Conservation (phyloP, 2,113 vertebrate genomes). For the Carlito syrichta region DNA sequence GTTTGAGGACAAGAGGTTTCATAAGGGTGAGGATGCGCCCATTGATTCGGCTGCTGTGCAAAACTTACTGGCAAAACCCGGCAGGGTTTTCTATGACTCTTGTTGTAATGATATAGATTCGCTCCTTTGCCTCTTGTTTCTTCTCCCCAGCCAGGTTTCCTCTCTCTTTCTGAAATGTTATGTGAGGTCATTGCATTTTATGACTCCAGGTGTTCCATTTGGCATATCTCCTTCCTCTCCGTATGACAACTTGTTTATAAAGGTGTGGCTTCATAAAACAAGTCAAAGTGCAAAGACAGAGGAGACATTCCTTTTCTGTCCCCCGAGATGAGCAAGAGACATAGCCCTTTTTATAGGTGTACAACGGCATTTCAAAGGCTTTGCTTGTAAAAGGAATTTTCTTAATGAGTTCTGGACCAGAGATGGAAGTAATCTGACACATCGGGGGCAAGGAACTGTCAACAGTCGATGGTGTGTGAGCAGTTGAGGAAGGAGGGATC, state of each 20-base stretch:
- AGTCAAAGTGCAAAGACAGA: background rate
- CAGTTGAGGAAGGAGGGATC: background rate
- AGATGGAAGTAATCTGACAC: background rate
- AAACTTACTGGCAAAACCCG: background rate
- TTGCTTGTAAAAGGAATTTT: background rate
- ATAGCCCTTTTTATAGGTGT: background rate
- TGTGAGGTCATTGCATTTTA: background rate
- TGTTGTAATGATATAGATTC: background rate
- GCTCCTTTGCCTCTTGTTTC: background rate
- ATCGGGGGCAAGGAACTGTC: background rate
- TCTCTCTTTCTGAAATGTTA: background rate
- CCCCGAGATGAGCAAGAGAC: background rate
- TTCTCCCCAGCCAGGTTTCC: background rate
- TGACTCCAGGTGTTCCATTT: background rate
- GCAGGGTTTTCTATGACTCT: background rate
- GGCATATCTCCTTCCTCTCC: background rate
- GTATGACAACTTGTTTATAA: constrained; percentile 22
- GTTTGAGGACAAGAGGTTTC: background rate
- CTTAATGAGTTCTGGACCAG: background rate
- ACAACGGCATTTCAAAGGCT: background rate
- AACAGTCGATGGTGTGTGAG: background rate
- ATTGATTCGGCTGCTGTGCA: background rate
- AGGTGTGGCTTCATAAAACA: background rate
- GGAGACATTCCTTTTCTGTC: background rate
- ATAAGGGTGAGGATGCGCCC: background rate